Evolutionary conservation across 2,888 invertebrate genomes (phyloP), one percentile per base, ranked within the genome.

Genomic region (Bombylius discolor): DNA sequence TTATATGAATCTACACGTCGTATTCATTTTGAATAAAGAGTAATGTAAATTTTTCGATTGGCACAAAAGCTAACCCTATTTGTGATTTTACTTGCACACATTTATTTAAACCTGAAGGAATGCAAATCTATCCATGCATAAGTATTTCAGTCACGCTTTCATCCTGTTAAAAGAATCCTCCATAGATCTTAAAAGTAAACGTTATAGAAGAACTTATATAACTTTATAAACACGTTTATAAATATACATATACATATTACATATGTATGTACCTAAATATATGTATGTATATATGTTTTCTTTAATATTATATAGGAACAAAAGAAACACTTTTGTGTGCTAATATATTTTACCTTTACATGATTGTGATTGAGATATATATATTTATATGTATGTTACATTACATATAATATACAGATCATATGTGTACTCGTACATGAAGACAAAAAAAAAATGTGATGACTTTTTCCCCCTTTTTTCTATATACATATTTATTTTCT

Each of bases 121-220:
- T 60, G 60, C 56, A 60, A 60, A 60, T 60, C 58, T 56, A 57
- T 51, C 49, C 49, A 49, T 56, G 49, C 32, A 52, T 56, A 56
- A 58, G 58, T 59, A 61, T 61, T 59, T 61, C 51, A 61, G 59
- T 61, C 61, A 61, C 61, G 59, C 58, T 58, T 58, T 58, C 57
- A 58, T 58, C 57, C 53, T 57, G 59, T 61, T 59, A 58, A 58
- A 61, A 57, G 56, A 58, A 61, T 59, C 54, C 49, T 14, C 14
- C 55, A 55, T 55, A 51, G 55, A 55, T 55, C 55, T 55, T 49
- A 51, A 55, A 49, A 51, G 55, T 55, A 55, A 55, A 55, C 47
- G 55, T 45, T 14, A 45, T 39, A 39, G 23, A 23, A 23, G 23
- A 23, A 23, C 23, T 23, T 23, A 23, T 23, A 23, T 23, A 23